Base-by-base conservation (phyloP, 2,888 invertebrate genomes). In the Gandaritis pyraliata region DNA sequence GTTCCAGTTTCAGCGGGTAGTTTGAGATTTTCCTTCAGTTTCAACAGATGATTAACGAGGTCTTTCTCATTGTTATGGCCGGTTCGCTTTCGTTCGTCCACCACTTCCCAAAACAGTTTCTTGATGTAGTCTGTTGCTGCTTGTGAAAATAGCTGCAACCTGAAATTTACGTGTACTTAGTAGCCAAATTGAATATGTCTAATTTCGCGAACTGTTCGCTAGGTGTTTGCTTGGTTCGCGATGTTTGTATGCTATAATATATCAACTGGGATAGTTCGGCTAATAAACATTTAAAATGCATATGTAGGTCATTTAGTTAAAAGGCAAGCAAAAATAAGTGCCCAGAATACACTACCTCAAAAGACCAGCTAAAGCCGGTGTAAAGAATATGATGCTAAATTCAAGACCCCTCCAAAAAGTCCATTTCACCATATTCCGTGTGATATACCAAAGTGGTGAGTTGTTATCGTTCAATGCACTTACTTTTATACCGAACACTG, bases 391-490 rank as follows among this genome's bases (percentile, higher is more conserved):
- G 68, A 82, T 72, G 7, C 76, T 78, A 66, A 89, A 85, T 58
- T 89, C 87, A 0, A 88, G 72, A 0, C 88, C 88, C 29, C 88
- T 75, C 83, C 83, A 80, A 68, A 88, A 86, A 2, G 81, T 84
- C 83, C 84, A 88, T 48, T 79, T 82, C 6, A 86, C 84, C 88
- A 89, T 89, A 70, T 88, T 82, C 5, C 71, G 81, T 5, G 88
- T 86, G 64, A 89, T 88, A 64, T 64, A 72, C 88, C 88, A 89
- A 1, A 89, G 74, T 0, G 89, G 88, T 0, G 87, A 87, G 15
- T 75, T 72, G 8, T 78, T 69, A 38, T 83, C 82, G 38, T 80
- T 85, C 2, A 89, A 74, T 0, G 74, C 80, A 63, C 87, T 88
- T 43, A 83, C 78, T 46, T 84, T 75, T 13, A 89, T 73, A 0